phyloP scores from a whole-genome alignment of 2,888 invertebrate genomes.

The Spodoptera picta region DNA sequence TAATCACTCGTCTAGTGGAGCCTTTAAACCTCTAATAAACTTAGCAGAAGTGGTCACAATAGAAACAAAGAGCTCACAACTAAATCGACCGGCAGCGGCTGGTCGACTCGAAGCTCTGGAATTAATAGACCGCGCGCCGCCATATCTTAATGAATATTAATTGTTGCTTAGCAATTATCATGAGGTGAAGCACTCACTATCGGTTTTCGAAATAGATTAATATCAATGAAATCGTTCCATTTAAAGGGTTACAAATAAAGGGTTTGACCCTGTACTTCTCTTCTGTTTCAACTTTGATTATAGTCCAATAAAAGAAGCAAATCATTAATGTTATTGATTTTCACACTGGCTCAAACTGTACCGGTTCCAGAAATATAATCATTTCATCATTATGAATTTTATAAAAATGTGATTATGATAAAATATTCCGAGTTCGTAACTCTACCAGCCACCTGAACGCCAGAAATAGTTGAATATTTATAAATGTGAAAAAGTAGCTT shows the following conservation, averaged over 20 bases:
- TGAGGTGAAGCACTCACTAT: conserved; percentile 26
- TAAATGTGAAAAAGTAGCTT: not conserved
- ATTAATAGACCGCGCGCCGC: conserved; percentile 39
- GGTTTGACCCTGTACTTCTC: too few species aligned
- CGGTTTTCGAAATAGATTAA: conserved; percentile 28
- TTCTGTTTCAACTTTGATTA: too few species aligned
- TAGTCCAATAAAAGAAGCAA: too few species aligned
- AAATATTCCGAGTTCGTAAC: too few species aligned
- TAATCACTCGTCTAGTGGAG: conserved; percentile 20
- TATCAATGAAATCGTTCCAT: not conserved
- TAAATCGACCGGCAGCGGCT: conserved; percentile 27
- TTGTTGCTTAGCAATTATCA: conserved; percentile 47
- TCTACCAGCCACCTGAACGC: not conserved
- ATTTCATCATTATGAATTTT: too few species aligned
- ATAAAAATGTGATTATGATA: too few species aligned
- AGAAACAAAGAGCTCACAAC: conserved; percentile 38
- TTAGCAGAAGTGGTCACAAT: conserved; percentile 26
- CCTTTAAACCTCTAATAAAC: conserved; percentile 19
- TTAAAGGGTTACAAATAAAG: too few species aligned
- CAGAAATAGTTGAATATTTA: conserved; percentile 4
- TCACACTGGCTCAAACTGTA: too few species aligned
- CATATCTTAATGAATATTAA: conserved; percentile 57
- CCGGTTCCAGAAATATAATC: too few species aligned
- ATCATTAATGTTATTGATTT: too few species aligned
- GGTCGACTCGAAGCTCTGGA: conserved; percentile 14